Conservation (phyloP, 2,113 vertebrate species). For the Columbina picui region DNA sequence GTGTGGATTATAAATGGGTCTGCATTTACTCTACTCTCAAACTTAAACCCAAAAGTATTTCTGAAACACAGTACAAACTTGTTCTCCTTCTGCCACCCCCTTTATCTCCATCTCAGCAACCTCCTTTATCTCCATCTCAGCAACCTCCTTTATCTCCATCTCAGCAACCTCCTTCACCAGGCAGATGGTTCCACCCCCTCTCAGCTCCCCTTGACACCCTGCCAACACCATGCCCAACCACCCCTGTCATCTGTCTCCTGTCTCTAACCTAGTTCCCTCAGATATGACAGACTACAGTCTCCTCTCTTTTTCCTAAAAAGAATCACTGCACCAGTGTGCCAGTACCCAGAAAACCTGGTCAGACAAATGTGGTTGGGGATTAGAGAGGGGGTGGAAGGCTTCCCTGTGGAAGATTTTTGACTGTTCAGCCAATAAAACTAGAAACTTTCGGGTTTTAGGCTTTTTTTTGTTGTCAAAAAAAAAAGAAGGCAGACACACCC, state of each 20-base stretch:
- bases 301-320: constrained; percentile 19
- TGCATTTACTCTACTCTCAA: neutral
- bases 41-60: neutral
- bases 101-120: neutral
- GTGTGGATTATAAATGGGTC: neutral
- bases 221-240: constrained; percentile 44
- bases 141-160: neutral
- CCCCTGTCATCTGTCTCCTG: constrained; percentile 46
- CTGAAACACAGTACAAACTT: neutral
- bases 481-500: neutral
- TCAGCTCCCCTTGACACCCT: constrained; percentile 43
- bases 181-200: constrained; percentile 58
- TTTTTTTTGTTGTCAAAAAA: neutral
- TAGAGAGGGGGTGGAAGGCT: neutral
- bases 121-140: neutral
- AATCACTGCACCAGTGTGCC: neutral
- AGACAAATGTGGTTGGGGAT: neutral
- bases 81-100: constrained; percentile 15
- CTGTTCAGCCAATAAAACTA: neutral
- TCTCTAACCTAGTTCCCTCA: constrained; percentile 43
- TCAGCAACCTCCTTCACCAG: constrained; percentile 29
- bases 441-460: neutral
- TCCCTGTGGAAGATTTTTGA: neutral
- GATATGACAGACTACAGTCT: constrained; percentile 53
- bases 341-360: neutral